Base-by-base conservation (phyloP, 2,888 invertebrate species). In the Litoditis marina region DNA sequence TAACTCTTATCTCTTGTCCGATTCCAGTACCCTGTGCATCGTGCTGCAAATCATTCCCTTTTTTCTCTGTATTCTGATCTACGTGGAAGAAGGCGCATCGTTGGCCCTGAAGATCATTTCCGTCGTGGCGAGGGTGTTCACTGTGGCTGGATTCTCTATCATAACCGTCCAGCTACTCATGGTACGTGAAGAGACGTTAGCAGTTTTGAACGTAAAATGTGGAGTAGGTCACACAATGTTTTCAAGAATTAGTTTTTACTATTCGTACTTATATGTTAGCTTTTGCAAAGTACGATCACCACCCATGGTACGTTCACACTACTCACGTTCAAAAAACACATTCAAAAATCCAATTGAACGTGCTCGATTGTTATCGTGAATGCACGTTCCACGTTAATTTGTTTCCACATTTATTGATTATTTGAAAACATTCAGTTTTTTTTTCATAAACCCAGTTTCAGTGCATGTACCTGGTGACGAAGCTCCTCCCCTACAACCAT, bases 31-130 rank as follows among this genome's bases (percentile, higher is more conserved):
- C 47, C 64, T 73, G 22, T 73, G 70, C 34, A 27, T 67, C 1
- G 66, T 73, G 46, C 65, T 73, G 47, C 73, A 73, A 63, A 61
- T 73, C 16, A 57, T 73, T 32, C 73, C 73, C 25, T 71, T 70
- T 58, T 70, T 73, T 52, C 51, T 73, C 11, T 62, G 65, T 46
- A 59, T 69, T 36, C 59, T 68, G 13, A 66, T 63, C 31, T 66
- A 65, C 51, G 52, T 70, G 32, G 66, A 65, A 31, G 31, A 27
- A 1, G 67, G 65, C 30, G 61, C 51, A 22, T 56, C 66, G 8
- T 44, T 55, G 11, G 46, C 69, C 19, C 53, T 71, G 11, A 46
- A 56, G 28, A 49, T 69, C 16, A 63, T 71, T 11, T 69, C 66
- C 0, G 60, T 65, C 22, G 58, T 66, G 11, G 69, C 70, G 3